A percentile compares a stretch with the other conserved stretches of the same genome.
phyloP scores from a whole-genome alignment of 2,113 vertebrate species.

The Boleophthalmus pectinirostris region DNA sequence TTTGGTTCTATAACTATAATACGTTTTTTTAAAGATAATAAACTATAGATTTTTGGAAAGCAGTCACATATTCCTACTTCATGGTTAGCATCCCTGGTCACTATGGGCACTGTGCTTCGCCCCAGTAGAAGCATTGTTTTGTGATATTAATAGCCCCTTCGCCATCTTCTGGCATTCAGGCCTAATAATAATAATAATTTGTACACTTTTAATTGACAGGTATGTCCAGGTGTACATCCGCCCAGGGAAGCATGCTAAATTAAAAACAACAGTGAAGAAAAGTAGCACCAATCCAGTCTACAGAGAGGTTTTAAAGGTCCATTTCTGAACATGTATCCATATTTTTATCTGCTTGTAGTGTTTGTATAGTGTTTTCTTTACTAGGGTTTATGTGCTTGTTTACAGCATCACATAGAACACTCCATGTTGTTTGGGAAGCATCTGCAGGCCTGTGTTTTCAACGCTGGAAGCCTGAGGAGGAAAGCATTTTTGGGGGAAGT shows the following conservation, averaged over 20 bases:
- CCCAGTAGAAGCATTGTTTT: too few species aligned
- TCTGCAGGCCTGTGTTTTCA: slow-evolving; percentile 88
- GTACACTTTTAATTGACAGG: slow-evolving; percentile 60
- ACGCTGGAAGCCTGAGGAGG: slow-evolving; percentile 77
- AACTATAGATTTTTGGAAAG: too few species aligned
- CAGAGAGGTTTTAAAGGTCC: slow-evolving; percentile 86
- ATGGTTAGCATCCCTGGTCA: too few species aligned
- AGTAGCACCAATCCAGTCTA: slow-evolving; percentile 84
- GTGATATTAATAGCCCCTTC: too few species aligned
- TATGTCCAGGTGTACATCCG: slow-evolving; percentile 88
- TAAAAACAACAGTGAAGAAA: slow-evolving; percentile 86
- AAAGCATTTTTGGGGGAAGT: slow-evolving; percentile 88
- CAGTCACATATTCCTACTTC: too few species aligned
- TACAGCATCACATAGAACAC: slow-evolving; percentile 80
- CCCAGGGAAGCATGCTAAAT: slow-evolving; percentile 82
- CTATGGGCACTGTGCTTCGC: too few species aligned
- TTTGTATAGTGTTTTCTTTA: background rate
- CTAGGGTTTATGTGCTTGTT: background rate
- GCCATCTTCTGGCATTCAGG: too few species aligned
- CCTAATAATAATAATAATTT: background rate
- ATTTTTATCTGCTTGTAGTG: background rate
- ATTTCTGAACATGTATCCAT: slow-evolving; percentile 8
- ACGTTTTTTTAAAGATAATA: too few species aligned
- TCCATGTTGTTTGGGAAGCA: slow-evolving; percentile 77
- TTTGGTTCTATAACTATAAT: too few species aligned